Evolutionary conservation across 2,888 invertebrate species (phyloP), one percentile per base, ranked within the genome.

Genomic region (Ectemnius continuus): DNA sequence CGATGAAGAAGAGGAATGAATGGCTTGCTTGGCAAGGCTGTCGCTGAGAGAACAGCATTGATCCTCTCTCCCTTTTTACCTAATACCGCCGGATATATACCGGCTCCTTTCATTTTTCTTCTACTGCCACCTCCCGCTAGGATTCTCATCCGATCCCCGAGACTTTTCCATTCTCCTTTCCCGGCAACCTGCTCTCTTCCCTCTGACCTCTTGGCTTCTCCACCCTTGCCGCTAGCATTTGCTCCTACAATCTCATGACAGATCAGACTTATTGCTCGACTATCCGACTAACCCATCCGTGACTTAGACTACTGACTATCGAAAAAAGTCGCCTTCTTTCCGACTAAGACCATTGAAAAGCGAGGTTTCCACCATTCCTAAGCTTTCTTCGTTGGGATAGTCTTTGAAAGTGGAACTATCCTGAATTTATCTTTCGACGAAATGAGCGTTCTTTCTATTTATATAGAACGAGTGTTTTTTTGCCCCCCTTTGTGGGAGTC

Each of bases 241-340:
- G 36, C 58, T 57, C 26, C 66, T 46, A 69, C 64, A 70, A 78
- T 76, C 76, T 70, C 67, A 52, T 63, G 64, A 73, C 77, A 67
- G 69, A 78, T 78, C 76, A 61, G 64, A 70, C 77, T 76, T 73
- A 78, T 76, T 70, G 69, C 76, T 47, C 71, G 60, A 61, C 69
- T 61, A 52, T 52, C 65, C 45, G 16, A 2, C 61, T 46, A 36
- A 57, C 60, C 16, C 36, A 52, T 52, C 16, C 52, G n/a, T 52
- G 52, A n/a, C 52, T 52, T 14, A 16, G 52, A 52, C n/a, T 16
- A 52, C n/a, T 13, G 52, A 16, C 52, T 52, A 52, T 14, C 52
- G 8, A 52, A 52, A 23, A 52, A 52, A 52, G n/a, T 11, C 36
- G 5, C 1, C 36, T 36, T 36, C 36, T 0, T 6, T 36, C 2